phyloP scores from a whole-genome alignment of 2,113 vertebrate species.

The Psittacus erithacus region DNA sequence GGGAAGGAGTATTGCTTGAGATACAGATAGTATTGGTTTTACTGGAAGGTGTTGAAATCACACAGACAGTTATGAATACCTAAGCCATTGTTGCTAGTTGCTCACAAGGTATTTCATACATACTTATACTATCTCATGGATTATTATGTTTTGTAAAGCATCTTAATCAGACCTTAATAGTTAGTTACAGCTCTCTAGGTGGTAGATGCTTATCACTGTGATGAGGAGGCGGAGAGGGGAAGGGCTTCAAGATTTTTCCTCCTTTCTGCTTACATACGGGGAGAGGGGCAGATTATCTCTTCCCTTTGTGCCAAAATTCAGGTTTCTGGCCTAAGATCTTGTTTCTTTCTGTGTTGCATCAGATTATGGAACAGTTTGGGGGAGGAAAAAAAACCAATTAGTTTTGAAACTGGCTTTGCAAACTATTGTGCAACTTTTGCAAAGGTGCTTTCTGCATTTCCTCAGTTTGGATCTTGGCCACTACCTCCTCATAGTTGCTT shows the following conservation, averaged over 20 bases:
- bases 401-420: background rate
- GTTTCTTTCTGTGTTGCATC: background rate
- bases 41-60: conserved; percentile 16
- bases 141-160: conserved; percentile 19
- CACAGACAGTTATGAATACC: background rate
- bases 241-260: conserved; percentile 65
- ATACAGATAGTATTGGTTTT: background rate
- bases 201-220: conserved; percentile 25
- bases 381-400: rapidly evolving
- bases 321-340: background rate
- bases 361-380: background rate
- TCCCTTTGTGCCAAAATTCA: background rate
- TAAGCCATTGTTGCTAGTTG: background rate
- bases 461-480: background rate
- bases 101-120: background rate
- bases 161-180: conserved; percentile 32
- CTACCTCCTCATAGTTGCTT: background rate
- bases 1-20: background rate
- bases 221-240: background rate
- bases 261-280: background rate
- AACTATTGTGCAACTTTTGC: background rate
- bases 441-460: background rate
- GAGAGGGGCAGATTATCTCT: background rate
- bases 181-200: conserved; percentile 36
- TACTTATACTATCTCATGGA: conserved; percentile 16